A percentile compares a stretch with the other conserved stretches of the same genome.
Conservation (phyloP, 2,113 vertebrate genomes). For the Ptychochromis oligacanthus region DNA sequence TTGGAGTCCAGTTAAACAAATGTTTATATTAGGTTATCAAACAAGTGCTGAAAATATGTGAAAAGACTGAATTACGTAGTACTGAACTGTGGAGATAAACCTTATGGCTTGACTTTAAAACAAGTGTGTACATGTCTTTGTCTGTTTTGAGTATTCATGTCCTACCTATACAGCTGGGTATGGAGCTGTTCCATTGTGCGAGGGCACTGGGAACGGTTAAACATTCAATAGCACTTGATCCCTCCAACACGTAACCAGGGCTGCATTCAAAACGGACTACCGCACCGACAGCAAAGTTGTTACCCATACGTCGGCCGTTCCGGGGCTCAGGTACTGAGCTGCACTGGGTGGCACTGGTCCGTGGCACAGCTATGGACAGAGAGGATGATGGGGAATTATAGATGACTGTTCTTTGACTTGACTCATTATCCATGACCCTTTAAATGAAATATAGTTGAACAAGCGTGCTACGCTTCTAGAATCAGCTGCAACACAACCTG, state of each 20-base stretch:
- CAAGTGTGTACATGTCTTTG: neutral
- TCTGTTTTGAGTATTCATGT: neutral
- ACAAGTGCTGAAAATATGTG: too few species aligned
- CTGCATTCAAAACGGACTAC: constrained; percentile 92
- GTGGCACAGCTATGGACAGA: constrained; percentile 86
- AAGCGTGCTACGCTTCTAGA: neutral
- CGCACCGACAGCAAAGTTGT: constrained; percentile 91
- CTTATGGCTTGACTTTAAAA: neutral
- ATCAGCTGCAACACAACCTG: neutral
- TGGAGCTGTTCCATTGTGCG: constrained; percentile 95
- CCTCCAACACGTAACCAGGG: constrained; percentile 89
- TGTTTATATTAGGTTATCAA: neutral
- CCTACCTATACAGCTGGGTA: constrained; percentile 91
- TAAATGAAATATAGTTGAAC: neutral
- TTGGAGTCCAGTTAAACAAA: neutral
- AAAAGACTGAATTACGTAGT: too few species aligned
- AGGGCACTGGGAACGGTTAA: constrained; percentile 92
- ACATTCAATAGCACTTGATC: constrained; percentile 89
- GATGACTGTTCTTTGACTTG: neutral
- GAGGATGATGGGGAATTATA: neutral
- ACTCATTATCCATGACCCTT: neutral
- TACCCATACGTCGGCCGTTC: constrained; percentile 91
- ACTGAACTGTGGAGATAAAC: neutral
- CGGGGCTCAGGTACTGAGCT: constrained; percentile 96
- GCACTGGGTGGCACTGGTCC: constrained; percentile 96